These are phyloP conservation scores for Porites cylindrica DNA, from an alignment of 92 coral and sea anemone species.

Conservation along the genomic window DNA sequence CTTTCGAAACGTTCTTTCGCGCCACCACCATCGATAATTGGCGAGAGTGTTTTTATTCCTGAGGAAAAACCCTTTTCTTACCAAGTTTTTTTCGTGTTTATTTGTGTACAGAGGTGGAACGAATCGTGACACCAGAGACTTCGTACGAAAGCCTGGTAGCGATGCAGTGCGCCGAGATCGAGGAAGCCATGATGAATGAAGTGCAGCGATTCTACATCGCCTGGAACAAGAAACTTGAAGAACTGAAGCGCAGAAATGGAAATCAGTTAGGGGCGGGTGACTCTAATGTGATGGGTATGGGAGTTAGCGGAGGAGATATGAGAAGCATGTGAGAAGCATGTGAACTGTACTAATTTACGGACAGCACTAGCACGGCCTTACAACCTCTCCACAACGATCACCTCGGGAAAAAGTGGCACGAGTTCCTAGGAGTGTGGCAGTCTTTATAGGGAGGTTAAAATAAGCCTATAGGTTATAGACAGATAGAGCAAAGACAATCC, in stretches of 20 bases:
- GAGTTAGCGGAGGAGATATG: slow-evolving; percentile 67
- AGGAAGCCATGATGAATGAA: slow-evolving; percentile 97
- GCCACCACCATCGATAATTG: too few species aligned
- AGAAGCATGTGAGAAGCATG: slow-evolving; percentile 86
- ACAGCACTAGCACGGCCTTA: background rate
- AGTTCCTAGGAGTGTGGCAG: too few species aligned
- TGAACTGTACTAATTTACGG: slow-evolving; percentile 15
- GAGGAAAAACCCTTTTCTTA: too few species aligned
- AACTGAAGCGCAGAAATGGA: slow-evolving; percentile 75
- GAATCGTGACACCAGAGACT: slow-evolving; percentile 96
- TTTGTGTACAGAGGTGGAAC: slow-evolving; percentile 87
- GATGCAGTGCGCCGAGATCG: slow-evolving; percentile 95
- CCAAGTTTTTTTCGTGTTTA: too few species aligned
- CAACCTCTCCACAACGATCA: too few species aligned
- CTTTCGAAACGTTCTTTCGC: too few species aligned
- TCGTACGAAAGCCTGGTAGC: slow-evolving; percentile 96
- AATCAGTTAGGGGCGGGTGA: slow-evolving; percentile 82
- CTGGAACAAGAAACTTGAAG: slow-evolving; percentile 99
- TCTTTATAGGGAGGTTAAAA: too few species aligned
- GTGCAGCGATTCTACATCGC: slow-evolving; percentile 95
- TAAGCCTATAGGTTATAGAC: too few species aligned
- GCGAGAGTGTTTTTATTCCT: too few species aligned
- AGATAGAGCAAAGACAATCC: too few species aligned
- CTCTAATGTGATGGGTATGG: slow-evolving; percentile 77
- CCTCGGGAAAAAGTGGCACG: too few species aligned